A percentile compares a stretch with the other conserved stretches of the same genome.
Evolutionary conservation across 2,888 invertebrate species (phyloP).

Genomic region (Acheta domesticus): DNA sequence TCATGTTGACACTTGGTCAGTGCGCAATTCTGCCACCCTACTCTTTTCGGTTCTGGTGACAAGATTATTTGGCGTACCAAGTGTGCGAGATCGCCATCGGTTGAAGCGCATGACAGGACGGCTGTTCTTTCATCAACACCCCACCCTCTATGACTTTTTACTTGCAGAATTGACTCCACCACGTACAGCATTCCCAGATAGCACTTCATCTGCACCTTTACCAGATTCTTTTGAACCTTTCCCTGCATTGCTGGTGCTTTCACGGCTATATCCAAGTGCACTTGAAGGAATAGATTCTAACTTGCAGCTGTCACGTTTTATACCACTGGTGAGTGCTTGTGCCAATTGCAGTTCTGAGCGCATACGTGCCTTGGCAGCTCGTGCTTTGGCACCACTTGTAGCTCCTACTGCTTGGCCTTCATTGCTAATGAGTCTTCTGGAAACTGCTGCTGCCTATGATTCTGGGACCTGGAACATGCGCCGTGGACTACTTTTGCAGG

Average conservation of each 20-base stretch:
- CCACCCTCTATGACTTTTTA: slow-evolving; percentile 60
- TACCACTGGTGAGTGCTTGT: neutral
- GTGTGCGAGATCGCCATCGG: slow-evolving; percentile 55
- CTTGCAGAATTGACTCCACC: slow-evolving; percentile 48
- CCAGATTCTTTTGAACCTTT: slow-evolving; percentile 44
- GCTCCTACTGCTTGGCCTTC: neutral
- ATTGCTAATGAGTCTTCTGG: neutral
- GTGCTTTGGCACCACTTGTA: neutral
- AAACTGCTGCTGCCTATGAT: neutral
- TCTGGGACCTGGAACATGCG: neutral
- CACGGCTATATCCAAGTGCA: slow-evolving; percentile 71
- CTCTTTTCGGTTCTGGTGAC: slow-evolving; percentile 78
- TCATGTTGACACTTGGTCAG: slow-evolving; percentile 71
- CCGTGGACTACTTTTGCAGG: neutral
- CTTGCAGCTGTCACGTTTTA: slow-evolving; percentile 56
- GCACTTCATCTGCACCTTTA: neutral
- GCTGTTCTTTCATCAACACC: slow-evolving; percentile 74
- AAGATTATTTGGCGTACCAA: slow-evolving; percentile 80
- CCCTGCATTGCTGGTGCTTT: slow-evolving; percentile 64
- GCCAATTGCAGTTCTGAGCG: neutral
- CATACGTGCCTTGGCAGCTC: neutral
- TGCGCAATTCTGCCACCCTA: slow-evolving; percentile 81
- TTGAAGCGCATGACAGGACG: slow-evolving; percentile 52
- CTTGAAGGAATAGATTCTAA: slow-evolving; percentile 66
- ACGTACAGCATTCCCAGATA: slow-evolving; percentile 25